These are phyloP conservation scores for Corapipo altera DNA, from an alignment of 2,113 vertebrate species.

Conservation along the genomic window DNA sequence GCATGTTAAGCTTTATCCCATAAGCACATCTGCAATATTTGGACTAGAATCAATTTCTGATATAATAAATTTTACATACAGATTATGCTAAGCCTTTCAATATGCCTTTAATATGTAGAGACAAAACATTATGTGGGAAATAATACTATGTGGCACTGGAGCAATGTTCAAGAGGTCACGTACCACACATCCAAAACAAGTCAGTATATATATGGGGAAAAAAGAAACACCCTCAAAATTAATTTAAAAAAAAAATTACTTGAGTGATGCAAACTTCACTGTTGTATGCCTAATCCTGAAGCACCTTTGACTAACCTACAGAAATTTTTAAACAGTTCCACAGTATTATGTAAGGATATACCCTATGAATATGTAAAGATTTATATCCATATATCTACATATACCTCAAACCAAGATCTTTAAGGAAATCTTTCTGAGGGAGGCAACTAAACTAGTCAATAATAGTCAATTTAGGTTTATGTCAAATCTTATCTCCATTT, in stretches of 20 bases:
- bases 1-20: neutral
- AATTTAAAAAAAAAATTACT: neutral
- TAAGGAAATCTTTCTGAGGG: neutral
- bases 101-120: neutral
- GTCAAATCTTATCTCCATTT: neutral
- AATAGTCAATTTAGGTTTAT: neutral
- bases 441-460: neutral
- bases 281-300: neutral
- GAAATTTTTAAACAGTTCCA: neutral
- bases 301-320: neutral
- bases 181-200: neutral
- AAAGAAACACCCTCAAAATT: neutral
- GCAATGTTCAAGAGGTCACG: neutral
- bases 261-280: neutral
- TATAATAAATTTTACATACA: neutral
- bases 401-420: neutral
- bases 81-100: neutral
- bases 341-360: neutral
- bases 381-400: fast-evolving
- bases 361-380: neutral
- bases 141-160: neutral
- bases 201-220: neutral
- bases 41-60: neutral
- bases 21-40: neutral
- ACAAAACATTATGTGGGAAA: neutral